Conservation (phyloP, 1,140 invertebrate species). For the Triops cancriformis region DNA sequence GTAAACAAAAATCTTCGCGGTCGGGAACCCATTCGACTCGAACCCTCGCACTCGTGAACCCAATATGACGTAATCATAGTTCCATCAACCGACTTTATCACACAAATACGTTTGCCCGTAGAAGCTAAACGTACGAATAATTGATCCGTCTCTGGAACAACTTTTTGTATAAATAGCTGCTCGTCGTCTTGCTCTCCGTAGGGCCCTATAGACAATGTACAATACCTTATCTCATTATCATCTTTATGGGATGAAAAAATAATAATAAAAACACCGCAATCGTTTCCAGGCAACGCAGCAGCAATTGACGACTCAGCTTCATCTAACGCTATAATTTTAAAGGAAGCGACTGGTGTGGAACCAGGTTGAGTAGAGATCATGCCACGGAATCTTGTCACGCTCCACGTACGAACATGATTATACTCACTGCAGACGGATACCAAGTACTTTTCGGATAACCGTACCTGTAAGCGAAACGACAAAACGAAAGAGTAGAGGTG, state of each 20-base stretch:
- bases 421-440: conserved; percentile 96
- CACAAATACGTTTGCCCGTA: conserved; percentile 90
- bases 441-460: conserved; percentile 90
- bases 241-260: conserved; percentile 19
- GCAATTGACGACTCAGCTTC: conserved; percentile 65
- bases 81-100: conserved; percentile 86
- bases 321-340: conserved; percentile 88
- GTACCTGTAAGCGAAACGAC: conserved; percentile 54
- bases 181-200: conserved; percentile 97
- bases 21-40: conserved; percentile 79
- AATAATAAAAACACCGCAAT: conserved; percentile 56
- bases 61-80: conserved; percentile 92
- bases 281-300: conserved; percentile 65
- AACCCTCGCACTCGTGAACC: conserved; percentile 94
- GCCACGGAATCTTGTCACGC: conserved; percentile 75
- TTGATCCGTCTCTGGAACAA: conserved; percentile 91
- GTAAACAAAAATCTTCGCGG: conserved; percentile 87
- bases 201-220: conserved; percentile 53
- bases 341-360: conserved; percentile 89
- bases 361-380: conserved; percentile 97
- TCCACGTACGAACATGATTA: conserved; percentile 95
- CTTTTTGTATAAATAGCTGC: conserved; percentile 95
- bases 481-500: conserved; percentile 2
- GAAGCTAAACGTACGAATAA: conserved; percentile 88
- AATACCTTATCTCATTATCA: background rate